phyloP scores from a whole-genome alignment of 2,797 vertebrate genomes.

The Catostomus latipinnis region DNA sequence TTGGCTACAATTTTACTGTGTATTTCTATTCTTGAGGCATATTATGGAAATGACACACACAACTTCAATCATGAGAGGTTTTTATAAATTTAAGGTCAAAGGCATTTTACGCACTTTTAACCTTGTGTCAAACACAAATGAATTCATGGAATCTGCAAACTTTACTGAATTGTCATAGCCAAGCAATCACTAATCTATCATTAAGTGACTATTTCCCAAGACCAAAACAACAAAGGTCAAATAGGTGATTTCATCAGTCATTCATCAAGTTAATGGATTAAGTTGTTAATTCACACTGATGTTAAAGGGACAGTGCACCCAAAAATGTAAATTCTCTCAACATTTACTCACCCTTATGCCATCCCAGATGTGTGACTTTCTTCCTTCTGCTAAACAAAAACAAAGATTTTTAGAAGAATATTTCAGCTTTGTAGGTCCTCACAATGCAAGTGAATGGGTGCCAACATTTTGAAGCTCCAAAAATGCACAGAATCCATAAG shows the following conservation, averaged over 20 bases:
- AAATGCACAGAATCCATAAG: too few species aligned
- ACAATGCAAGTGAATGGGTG: too few species aligned
- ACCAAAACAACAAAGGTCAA: neutral
- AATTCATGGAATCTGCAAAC: neutral
- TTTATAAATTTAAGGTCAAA: neutral
- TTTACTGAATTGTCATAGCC: neutral
- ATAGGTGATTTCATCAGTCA: neutral
- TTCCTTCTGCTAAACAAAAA: too few species aligned
- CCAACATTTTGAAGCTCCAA: too few species aligned
- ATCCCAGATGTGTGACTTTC: too few species aligned
- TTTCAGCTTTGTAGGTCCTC: too few species aligned
- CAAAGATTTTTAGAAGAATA: too few species aligned
- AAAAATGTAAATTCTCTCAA: too few species aligned
- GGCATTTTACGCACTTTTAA: neutral
- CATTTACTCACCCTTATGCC: too few species aligned
- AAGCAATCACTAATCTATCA: neutral
- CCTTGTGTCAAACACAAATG: neutral
- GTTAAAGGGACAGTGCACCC: too few species aligned
- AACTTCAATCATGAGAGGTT: neutral
- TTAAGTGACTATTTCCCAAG: neutral
- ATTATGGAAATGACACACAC: neutral
- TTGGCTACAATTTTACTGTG: slow-evolving; percentile 56
- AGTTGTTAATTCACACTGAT: neutral
- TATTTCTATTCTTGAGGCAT: neutral
- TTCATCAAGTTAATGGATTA: neutral